Evolutionary conservation across 1,140 invertebrate species (phyloP).

Genomic region (Trichoplusia ni): DNA sequence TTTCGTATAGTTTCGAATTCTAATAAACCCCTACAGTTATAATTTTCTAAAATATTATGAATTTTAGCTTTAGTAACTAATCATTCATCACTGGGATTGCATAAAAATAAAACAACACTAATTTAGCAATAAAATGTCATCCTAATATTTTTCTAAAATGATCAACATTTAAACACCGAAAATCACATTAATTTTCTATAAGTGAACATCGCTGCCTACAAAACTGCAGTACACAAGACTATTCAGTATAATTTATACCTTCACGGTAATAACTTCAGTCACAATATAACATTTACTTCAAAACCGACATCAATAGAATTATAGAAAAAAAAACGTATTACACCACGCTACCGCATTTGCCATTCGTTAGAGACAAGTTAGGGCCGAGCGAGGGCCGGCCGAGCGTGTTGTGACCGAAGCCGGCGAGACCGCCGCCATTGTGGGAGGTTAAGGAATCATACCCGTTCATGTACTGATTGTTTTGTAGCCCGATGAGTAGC

Average conservation of each 20-base stretch:
- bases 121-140: background rate
- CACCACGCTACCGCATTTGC: conserved; percentile 74
- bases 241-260: conserved; percentile 26
- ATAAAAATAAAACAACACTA: background rate
- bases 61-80: too few relatives aligned
- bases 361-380: conserved; percentile 67
- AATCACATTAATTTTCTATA: too few relatives aligned
- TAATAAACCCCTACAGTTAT: too few relatives aligned
- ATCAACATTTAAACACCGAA: background rate
- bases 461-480: conserved; percentile 71
- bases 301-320: conserved; percentile 33
- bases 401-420: conserved; percentile 49
- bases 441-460: too few relatives aligned
- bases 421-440: conserved; percentile 27
- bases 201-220: conserved; percentile 1
- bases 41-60: too few relatives aligned
- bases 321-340: conserved; percentile 43
- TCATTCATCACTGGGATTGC: background rate
- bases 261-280: conserved; percentile 31
- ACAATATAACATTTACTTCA: conserved; percentile 26
- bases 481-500: conserved; percentile 72
- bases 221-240: background rate
- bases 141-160: background rate
- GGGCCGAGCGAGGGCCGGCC: conserved; percentile 54
- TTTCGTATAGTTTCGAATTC: too few relatives aligned